Base-by-base conservation (phyloP, 2,797 vertebrate species). In the Rhinatrema bivittatum region DNA sequence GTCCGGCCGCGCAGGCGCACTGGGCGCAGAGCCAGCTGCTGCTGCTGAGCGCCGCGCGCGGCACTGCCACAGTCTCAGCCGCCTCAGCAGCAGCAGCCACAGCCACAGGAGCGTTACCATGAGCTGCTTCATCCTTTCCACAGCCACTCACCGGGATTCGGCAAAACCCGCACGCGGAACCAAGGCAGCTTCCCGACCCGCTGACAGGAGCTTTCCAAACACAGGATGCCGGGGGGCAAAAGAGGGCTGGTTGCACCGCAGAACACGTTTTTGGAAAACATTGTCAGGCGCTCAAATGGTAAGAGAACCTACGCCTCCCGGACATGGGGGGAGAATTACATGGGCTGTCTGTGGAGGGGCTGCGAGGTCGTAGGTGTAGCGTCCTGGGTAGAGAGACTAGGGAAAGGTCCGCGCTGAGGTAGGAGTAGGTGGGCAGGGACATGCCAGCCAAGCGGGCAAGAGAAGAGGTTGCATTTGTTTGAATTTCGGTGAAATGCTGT, bases 191-290 rank as follows among this genome's bases (percentile, higher is more conserved):
- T 65, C 66, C 56, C 74, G 53, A 40, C 59, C 49, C 44, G 32
- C 50, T 36, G 48, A 23, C 33, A 50, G 42, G 60, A 26, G 78
- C 72, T 69, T 65, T 70, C 59, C 66, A 77, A 63, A 78, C 86
- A 65, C 90, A 96, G 77, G 78, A 94, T 96, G 93, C 93, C 93
- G 79, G 92, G 92, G 73, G 94, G 94, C 80, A 98, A 94, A 79
- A 83, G 94, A 82, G 94, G 94, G 72, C 76, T 96, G 85, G 94
- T 98, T 84, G 94, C 94, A 70, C 94, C 94, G 60, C 94, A 98
- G 79, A 98, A 98, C 77, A 98, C 94, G 34, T 98, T 98, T 61
- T 70, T 98, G 88, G 93, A 98, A 68, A 98, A 98, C 56, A 96
- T 98, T 41, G 94, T 96, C 78, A 79, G 94, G 61, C 87, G 94